Evolutionary conservation across 2,888 invertebrate genomes (phyloP).

Genomic region (Acleris sparsana): DNA sequence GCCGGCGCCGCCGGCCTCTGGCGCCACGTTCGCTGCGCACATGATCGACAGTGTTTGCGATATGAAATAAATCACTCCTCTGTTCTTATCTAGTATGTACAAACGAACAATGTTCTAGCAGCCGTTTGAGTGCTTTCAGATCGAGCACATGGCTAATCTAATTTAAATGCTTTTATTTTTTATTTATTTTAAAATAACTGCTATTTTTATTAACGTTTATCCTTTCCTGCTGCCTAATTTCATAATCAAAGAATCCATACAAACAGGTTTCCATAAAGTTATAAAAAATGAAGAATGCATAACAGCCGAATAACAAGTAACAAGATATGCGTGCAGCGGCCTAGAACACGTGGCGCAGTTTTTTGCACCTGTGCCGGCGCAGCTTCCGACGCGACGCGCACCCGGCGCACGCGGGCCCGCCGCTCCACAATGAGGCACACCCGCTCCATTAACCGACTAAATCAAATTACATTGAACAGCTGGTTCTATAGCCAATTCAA

Average conservation of each 20-base stretch:
- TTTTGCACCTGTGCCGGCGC: constrained; percentile 39
- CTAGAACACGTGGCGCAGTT: constrained; percentile 36
- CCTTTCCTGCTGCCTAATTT: no score
- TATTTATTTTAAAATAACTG: no score
- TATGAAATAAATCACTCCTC: constrained; percentile 70
- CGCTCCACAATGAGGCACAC: constrained; percentile 59
- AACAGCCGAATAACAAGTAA: constrained; percentile 44
- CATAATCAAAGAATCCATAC: no score
- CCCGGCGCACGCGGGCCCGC: constrained; percentile 44
- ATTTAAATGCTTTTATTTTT: no score
- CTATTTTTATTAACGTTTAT: no score
- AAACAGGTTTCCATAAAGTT: constrained; percentile 21
- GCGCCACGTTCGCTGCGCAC: constrained; percentile 78
- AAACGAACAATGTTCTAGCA: constrained; percentile 43
- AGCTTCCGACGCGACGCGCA: constrained; percentile 25
- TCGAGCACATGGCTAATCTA: constrained; percentile 9
- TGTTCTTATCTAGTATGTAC: constrained; percentile 53
- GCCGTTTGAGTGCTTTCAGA: constrained; percentile 46
- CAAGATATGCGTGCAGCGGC: constrained; percentile 42
- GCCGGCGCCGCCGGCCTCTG: constrained; percentile 59
- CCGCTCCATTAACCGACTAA: constrained; percentile 71
- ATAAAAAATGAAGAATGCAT: constrained; percentile 35
- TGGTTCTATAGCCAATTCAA: constrained; percentile 58
- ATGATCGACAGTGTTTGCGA: constrained; percentile 66
- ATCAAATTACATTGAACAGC: constrained; percentile 77